Evolutionary conservation across 2,888 invertebrate species (phyloP).

Genomic region (Coleophora flavipennella): DNA sequence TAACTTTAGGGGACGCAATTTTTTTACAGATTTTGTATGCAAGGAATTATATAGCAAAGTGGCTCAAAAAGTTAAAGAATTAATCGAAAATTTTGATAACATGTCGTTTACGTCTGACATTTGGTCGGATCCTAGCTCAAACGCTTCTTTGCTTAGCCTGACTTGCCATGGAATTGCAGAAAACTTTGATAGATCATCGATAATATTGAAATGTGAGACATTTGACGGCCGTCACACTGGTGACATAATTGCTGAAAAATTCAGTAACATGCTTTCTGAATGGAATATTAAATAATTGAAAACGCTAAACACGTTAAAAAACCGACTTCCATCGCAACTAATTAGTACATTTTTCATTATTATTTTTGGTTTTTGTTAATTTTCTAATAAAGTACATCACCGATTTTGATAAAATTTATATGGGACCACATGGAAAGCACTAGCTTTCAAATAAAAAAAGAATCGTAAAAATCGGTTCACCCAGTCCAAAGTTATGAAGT

Average conservation of each 20-base stretch:
- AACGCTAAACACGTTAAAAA: too few relatives aligned
- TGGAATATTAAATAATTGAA: too few relatives aligned
- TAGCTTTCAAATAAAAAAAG: too few relatives aligned
- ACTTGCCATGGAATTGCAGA: constrained; percentile 17
- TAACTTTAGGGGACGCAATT: constrained; percentile 18
- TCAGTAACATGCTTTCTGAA: constrained; percentile 19
- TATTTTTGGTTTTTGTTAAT: too few relatives aligned
- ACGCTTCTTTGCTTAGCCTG: constrained; percentile 12
- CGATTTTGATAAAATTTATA: too few relatives aligned
- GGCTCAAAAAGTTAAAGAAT: constrained; percentile 16
- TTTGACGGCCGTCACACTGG: constrained; percentile 20
- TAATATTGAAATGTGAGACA: constrained; percentile 15
- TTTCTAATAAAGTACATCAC: too few relatives aligned
- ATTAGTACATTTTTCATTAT: too few relatives aligned
- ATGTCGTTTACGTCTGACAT: constrained; percentile 21
- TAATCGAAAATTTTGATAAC: constrained; percentile 17
- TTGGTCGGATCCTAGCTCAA: constrained; percentile 17
- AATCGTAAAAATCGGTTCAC: too few relatives aligned
- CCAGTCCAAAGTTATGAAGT: too few relatives aligned
- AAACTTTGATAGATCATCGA: constrained; percentile 17
- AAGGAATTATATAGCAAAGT: constrained; percentile 17
- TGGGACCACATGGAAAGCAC: too few relatives aligned
- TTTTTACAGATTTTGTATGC: constrained; percentile 19
- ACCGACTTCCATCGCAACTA: too few relatives aligned
- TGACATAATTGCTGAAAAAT: constrained; percentile 21